These are phyloP conservation scores for Tenebrio molitor DNA, from an alignment of 1,140 invertebrate genomes.

Conservation along the genomic window DNA sequence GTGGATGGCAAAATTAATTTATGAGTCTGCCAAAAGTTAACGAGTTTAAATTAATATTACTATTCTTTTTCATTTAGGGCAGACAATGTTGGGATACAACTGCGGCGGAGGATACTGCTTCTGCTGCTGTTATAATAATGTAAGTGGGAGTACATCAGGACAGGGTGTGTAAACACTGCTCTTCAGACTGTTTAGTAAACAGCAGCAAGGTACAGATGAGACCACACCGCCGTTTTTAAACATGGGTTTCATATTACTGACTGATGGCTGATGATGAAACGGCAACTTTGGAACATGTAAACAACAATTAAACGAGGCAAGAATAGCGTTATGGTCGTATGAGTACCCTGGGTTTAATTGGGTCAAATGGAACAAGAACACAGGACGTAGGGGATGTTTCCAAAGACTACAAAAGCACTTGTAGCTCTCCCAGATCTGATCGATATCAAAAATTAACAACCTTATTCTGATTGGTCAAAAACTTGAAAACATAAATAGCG, in stretches of 20 bases:
- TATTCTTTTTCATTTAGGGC: slow-evolving; percentile 38
- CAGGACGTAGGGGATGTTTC: not conserved
- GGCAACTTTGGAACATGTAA: slow-evolving; percentile 30
- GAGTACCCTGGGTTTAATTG: not conserved
- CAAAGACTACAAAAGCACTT: not conserved
- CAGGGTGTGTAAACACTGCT: slow-evolving; percentile 42
- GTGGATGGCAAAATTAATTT: slow-evolving; percentile 39
- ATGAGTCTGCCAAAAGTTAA: slow-evolving; percentile 44
- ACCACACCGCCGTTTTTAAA: slow-evolving; percentile 38
- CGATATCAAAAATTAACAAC: no score
- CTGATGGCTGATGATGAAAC: slow-evolving; percentile 33
- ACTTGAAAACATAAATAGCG: no score
- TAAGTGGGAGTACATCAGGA: slow-evolving; percentile 31
- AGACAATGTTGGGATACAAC: slow-evolving; percentile 21
- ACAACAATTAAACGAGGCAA: slow-evolving; percentile 21
- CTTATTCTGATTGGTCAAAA: no score
- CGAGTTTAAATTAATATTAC: slow-evolving; percentile 42
- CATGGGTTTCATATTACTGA: slow-evolving; percentile 30
- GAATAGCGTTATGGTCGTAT: slow-evolving; percentile 8
- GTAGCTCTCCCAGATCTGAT: no score
- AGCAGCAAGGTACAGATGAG: slow-evolving; percentile 42
- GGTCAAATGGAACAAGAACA: not conserved
- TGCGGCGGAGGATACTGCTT: slow-evolving; percentile 9
- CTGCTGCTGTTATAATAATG: slow-evolving; percentile 12
- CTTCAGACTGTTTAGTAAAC: slow-evolving; percentile 44